phyloP scores from a whole-genome alignment of 2,888 invertebrate species.

The Trilocha varians region DNA sequence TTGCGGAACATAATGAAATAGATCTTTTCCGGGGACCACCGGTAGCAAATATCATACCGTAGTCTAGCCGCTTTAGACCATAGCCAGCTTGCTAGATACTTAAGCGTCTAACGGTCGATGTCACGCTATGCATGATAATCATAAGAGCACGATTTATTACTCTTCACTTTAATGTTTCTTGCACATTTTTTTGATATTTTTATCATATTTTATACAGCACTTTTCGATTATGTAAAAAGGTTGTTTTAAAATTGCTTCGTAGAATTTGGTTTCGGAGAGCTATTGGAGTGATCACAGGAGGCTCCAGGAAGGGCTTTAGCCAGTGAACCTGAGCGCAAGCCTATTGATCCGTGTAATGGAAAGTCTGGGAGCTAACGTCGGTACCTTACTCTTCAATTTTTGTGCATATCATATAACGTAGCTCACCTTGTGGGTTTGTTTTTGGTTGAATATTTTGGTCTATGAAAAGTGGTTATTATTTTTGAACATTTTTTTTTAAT shows the following conservation, averaged over 20 bases:
- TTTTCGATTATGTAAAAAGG: conserved; percentile 9
- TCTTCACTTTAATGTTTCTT: conserved; percentile 47
- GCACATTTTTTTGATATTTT: conserved; percentile 44
- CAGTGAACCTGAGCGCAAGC: conserved; percentile 46
- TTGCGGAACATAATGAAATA: conserved; percentile 71
- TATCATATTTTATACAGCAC: conserved; percentile 2
- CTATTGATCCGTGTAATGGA: conserved; percentile 64
- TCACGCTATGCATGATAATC: conserved; percentile 70
- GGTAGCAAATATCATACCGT: conserved; percentile 61
- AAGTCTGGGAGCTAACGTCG: conserved; percentile 42
- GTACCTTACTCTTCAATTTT: conserved; percentile 28
- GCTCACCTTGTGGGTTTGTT: background rate
- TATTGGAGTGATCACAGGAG: conserved; percentile 40
- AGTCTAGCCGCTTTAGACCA: conserved; percentile 63
- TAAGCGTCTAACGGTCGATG: conserved; percentile 56
- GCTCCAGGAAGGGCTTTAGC: conserved; percentile 45
- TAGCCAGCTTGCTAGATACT: conserved; percentile 51
- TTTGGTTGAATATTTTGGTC: background rate
- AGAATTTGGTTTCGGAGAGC: conserved; percentile 32
- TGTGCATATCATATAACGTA: conserved; percentile 25
- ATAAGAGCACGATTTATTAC: conserved; percentile 63
- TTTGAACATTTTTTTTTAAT: background rate
- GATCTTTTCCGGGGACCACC: conserved; percentile 71
- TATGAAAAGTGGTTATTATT: background rate
- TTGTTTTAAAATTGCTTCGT: conserved; percentile 18